Base-by-base conservation (phyloP, 2,888 invertebrate genomes). In the Netelia virgata region DNA sequence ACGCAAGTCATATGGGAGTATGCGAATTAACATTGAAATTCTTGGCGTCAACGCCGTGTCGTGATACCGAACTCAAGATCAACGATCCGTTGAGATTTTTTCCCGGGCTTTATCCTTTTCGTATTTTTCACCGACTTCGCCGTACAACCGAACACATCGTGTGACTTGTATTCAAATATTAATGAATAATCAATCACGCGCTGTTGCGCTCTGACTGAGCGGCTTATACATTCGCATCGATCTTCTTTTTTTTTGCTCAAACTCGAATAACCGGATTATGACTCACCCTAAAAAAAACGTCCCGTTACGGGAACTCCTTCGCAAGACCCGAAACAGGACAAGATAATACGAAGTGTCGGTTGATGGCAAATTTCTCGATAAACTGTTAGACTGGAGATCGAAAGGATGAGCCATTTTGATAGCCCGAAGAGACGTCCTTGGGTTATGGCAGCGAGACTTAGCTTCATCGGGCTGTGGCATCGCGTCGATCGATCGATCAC, bases 181-280 rank as follows among this genome's bases (percentile, higher is more conserved):
- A 20, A 64, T 63, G 57, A 72, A 68, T 43, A 75, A 80, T 74
- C 11, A 36, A 64, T 55, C 14, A 57, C 50, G 14, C 57, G 9
- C 14, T 9, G 14, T 50, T 50, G 41, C n/a, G 55, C 5, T 53
- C 10, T 3, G n/a, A 50, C 72, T 83, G 43, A 8, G n/a, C 10
- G 16, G 55, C 16, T 3, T 63, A n/a, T 41, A 11, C 18, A 36
- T 36, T 64, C n/a, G 20, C 28, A 41, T n/a, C 16, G 6, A 63
- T 41, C 41, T 8, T 74, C 55, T 64, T 79, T 78, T 50, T 64
- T 72, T 20, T 14, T 18, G 3, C 9, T 55, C 20, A 11, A 70
- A 83, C 72, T 23, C 66, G 61, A 41, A 66, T 68, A 73, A 82
- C 82, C 72, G 82, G 82, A 72, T 77, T 72, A 47, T 82, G 66